A percentile compares a stretch with the other conserved stretches of the same genome.
Evolutionary conservation across 2,888 invertebrate species (phyloP).

Genomic region (Rhagonycha lutea): DNA sequence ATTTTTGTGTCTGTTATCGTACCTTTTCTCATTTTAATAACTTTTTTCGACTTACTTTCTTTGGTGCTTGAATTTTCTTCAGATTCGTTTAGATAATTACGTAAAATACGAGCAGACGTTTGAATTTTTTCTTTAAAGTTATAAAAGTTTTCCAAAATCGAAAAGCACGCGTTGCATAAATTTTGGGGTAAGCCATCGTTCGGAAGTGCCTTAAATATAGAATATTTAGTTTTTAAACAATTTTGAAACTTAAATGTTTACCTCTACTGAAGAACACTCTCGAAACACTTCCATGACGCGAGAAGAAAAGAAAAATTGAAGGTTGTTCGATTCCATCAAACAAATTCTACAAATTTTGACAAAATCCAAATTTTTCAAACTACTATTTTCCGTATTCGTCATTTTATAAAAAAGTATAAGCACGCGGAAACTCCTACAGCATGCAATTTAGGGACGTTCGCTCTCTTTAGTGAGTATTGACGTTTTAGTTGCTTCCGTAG

Average conservation of each 20-base stretch:
- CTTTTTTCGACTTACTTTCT: neutral
- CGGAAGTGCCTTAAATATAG: neutral
- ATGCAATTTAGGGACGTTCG: neutral
- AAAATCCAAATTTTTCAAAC: constrained; percentile 13
- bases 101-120: constrained; percentile 6
- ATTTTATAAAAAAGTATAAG: constrained; percentile 9
- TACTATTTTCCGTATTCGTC: constrained; percentile 1
- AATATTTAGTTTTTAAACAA: neutral
- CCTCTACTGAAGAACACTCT: constrained; percentile 23
- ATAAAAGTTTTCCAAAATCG: constrained; percentile 2
- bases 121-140: constrained; percentile 17
- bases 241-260: constrained; percentile 1
- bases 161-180: constrained; percentile 9
- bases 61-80: neutral
- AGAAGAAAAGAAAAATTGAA: constrained; percentile 14
- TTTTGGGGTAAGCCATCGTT: constrained; percentile 20
- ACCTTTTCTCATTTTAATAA: neutral
- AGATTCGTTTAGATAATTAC: neutral
- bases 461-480: constrained; percentile 7
- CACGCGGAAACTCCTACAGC: neutral
- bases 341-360: constrained; percentile 27
- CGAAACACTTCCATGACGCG: constrained; percentile 6
- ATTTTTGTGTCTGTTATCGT: constrained; percentile 6
- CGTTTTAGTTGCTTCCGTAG: neutral
- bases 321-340: constrained; percentile 13